Conservation (phyloP, 2,113 vertebrate species). For the Archocentrus centrarchus region DNA sequence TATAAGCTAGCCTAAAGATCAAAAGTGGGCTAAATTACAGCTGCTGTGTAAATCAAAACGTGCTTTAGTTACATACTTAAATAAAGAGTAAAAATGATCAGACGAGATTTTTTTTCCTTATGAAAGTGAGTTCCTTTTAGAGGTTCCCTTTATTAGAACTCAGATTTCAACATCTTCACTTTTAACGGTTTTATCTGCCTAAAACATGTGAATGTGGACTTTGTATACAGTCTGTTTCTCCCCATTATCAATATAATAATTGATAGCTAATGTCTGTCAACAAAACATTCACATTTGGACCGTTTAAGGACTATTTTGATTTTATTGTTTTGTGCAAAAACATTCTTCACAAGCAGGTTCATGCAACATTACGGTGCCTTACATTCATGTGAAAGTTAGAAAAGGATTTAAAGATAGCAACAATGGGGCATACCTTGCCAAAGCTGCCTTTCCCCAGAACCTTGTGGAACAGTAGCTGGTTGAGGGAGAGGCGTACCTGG, state of each 20-base stretch:
- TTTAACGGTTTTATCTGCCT: neutral
- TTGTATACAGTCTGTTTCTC: neutral
- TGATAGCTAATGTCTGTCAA: neutral
- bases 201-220: neutral
- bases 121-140: neutral
- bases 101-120: neutral
- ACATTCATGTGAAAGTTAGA: neutral
- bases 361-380: neutral
- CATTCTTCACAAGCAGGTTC: neutral
- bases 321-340: neutral
- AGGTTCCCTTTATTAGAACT: neutral
- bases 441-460: constrained; percentile 99
- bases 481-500: constrained; percentile 78
- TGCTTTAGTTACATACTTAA: neutral
- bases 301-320: neutral
- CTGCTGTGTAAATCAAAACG: constrained; percentile 2
- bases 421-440: constrained; percentile 86
- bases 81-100: neutral
- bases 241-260: neutral
- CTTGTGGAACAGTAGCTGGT: constrained; percentile 92
- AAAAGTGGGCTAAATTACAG: neutral
- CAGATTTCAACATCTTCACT: constrained; percentile 5
- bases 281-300: neutral
- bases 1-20: neutral
- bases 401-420: neutral